Base-by-base conservation (phyloP, 2,113 vertebrate species). In the Poicephalus meyeri region DNA sequence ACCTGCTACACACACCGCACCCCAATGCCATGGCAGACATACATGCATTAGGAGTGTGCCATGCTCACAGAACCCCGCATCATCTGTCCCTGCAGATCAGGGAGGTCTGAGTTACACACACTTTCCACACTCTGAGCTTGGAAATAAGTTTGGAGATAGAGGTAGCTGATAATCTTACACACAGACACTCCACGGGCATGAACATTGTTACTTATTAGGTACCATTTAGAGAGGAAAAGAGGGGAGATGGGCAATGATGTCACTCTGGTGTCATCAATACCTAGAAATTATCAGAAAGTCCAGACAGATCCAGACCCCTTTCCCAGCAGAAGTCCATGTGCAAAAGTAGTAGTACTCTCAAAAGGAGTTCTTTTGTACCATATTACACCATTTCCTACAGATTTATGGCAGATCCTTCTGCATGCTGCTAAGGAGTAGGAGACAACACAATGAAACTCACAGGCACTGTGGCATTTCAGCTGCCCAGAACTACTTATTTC, bases 401-500 rank as follows among this genome's bases (percentile, higher is more conserved):
- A 24, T 39, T 66, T 70, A 50, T 0, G 10, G 64, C 64, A 95
- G 26, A 61, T 64, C 29, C 29, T 86, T 61, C 80, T n/a, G 3
- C 25, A 53, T 39, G 46, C 41, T 70, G 44, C 86, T 74, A 58
- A 93, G 50, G n/a, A 90, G 47, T 16, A 71, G 47, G 74, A 84
- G 35, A 56, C 56, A 92, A 68, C 11, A 41, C 0, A 1, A 46
- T 52, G 55, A 44, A 86, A 68, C 14, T 84, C 74, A 26, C 50
- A 80, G 44, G 42, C 60, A 29, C 19, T 33, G 39, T 44, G 50
- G 83, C 41, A 80, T 41, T 91, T 79, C 89, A 84, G 77, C 61
- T 81, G 61, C 70, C 73, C 89, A 92, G 49, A 91, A 81, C 47
- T 16, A 80, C 76, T 92, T 58, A 53, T 23, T 88, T 42, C 77